Base-by-base conservation (phyloP, 2,113 vertebrate species). In the Cephalopterus ornatus region DNA sequence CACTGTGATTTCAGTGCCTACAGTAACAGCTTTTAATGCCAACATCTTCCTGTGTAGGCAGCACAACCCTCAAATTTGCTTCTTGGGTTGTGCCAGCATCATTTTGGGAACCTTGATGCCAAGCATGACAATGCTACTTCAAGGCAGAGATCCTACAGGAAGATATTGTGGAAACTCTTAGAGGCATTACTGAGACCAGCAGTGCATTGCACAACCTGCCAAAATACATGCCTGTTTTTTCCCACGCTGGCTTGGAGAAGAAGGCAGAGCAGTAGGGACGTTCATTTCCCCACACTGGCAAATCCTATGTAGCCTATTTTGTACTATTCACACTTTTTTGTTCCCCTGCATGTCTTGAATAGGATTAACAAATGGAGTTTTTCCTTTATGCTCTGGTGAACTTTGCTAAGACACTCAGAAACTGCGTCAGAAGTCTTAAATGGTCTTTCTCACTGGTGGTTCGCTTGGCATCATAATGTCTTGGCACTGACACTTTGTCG, bases 361-460 rank as follows among this genome's bases (percentile, higher is more conserved):
- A 59, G 56, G 39, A 88, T 74, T 95, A 93, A 86, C 46, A 89
- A 96, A 73, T 14, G 6, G 47, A 71, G 24, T 22, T 90, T 80
- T 86, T 83, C 33, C 39, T 93, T 93, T 90, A 86, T 85, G 88
- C 59, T 94, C 72, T 0, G 0, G 13, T 94, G 88, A 92, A 91
- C 85, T 91, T 92, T 72, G 90, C 82, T 84, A 86, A 94, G 88
- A 81, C 77, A 83, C 42, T 59, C 59, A 41, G 72, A 67, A 94
- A 88, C 63, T 84, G 61, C 6, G 0, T 90, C 79, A 89, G 63
- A 92, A 83, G 65, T 88, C 83, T 86, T 52, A 77, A 92, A 66
- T 19, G 56, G 67, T 49, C 30, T 93, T 74, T 93, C 52, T 77
- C 58, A 46, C 32, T 58, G 41, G 21, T 56, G 18, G 32, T 52